Evolutionary conservation across 2,888 invertebrate species (phyloP).

Genomic region (Cyclophora punctaria): DNA sequence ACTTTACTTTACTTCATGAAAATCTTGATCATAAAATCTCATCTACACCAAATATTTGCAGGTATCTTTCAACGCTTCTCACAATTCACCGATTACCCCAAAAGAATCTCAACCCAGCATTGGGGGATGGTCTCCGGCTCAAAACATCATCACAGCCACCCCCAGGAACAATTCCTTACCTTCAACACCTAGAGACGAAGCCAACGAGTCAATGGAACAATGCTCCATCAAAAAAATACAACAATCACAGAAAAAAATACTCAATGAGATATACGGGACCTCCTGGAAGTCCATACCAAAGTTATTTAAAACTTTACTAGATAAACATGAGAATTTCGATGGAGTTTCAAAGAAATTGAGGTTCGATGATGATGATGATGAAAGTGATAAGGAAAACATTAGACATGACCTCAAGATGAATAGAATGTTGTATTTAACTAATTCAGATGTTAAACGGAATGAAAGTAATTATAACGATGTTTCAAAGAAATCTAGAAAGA

Average conservation of each 20-base stretch:
- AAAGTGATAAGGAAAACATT: conserved; percentile 50
- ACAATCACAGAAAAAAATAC: conserved; percentile 54
- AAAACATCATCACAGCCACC: conserved; percentile 53
- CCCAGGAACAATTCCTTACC: conserved; percentile 45
- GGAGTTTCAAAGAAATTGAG: conserved; percentile 48
- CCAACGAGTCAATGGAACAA: conserved; percentile 54
- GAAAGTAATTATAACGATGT: conserved; percentile 28
- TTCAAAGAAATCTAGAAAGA: conserved; percentile 52
- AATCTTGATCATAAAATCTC: no score
- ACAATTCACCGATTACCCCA: conserved; percentile 26
- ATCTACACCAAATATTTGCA: conserved; percentile 14
- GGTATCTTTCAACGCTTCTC: conserved; percentile 50
- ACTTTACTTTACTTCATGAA: no score
- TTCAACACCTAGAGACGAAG: conserved; percentile 50
- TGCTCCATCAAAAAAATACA: conserved; percentile 59
- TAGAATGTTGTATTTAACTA: conserved; percentile 49
- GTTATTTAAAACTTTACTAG: conserved; percentile 48
- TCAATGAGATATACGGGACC: conserved; percentile 72
- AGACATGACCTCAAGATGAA: conserved; percentile 37
- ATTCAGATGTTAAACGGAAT: conserved; percentile 46
- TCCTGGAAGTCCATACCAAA: conserved; percentile 69
- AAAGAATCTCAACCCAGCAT: conserved; percentile 38
- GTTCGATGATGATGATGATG: conserved; percentile 41
- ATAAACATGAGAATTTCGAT: conserved; percentile 38
- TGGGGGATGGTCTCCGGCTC: conserved; percentile 62